Percentiles rank a stretch among this genome's conserved stretches.
These are phyloP conservation scores for Prorops nasuta DNA, from an alignment of 1,140 invertebrate species.

Conservation along the genomic window DNA sequence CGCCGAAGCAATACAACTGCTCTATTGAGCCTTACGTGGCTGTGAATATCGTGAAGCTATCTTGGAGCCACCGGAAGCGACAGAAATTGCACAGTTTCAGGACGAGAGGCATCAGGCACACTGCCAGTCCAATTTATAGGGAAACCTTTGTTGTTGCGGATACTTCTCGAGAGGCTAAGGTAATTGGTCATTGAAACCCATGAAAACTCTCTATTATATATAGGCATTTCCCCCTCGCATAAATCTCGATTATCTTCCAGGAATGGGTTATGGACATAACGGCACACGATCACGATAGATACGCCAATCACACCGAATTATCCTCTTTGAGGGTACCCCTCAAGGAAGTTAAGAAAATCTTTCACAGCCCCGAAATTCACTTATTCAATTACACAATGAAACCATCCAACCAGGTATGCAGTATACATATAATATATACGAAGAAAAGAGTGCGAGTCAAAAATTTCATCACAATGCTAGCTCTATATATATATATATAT, in stretches of 20 bases:
- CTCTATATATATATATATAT: no score
- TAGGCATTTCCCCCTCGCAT: background rate
- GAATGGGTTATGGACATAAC: constrained; percentile 49
- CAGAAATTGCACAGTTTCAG: constrained; percentile 49
- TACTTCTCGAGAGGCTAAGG: constrained; percentile 46
- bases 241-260: constrained; percentile 23
- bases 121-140: constrained; percentile 49
- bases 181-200: no score
- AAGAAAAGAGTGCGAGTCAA: no score
- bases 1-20: constrained; percentile 52
- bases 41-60: constrained; percentile 47
- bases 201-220: background rate
- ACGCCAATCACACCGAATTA: constrained; percentile 52
- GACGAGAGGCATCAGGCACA: constrained; percentile 48
- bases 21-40: constrained; percentile 50
- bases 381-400: constrained; percentile 53
- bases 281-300: constrained; percentile 49
- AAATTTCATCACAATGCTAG: no score
- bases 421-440: no score
- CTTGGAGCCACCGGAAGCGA: constrained; percentile 48
- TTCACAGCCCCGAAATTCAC: constrained; percentile 44
- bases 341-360: constrained; percentile 43
- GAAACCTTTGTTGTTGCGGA: constrained; percentile 52
- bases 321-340: constrained; percentile 43
- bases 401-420: constrained; percentile 41